phyloP scores from a whole-genome alignment of 2,888 invertebrate genomes.

The Dasypolia templi region DNA sequence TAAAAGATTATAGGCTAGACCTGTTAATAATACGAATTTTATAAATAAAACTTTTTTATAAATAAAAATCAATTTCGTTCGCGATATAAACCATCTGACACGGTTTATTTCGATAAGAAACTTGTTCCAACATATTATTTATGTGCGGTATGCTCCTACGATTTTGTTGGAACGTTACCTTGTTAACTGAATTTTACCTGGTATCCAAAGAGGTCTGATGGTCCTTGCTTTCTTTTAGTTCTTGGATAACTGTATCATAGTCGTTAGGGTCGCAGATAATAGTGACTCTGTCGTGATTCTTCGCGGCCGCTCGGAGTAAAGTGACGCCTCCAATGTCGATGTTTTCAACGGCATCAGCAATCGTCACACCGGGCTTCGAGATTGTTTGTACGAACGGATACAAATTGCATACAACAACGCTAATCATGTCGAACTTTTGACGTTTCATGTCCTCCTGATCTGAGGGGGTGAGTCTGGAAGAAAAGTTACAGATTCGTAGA shows the following conservation, averaged over 20 bases:
- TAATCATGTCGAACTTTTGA: slow-evolving; percentile 95
- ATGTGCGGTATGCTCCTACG: neutral
- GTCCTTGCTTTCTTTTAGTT: slow-evolving; percentile 91
- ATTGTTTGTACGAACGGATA: slow-evolving; percentile 98
- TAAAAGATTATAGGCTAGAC: slow-evolving; percentile 30
- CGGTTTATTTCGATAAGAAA: neutral
- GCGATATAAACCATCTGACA: neutral
- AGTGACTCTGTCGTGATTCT: slow-evolving; percentile 98
- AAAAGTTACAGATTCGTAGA: neutral
- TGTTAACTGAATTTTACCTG: slow-evolving; percentile 85
- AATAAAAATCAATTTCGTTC: no score
- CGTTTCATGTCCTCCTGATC: slow-evolving; percentile 95
- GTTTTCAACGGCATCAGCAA: slow-evolving; percentile 98
- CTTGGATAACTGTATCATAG: slow-evolving; percentile 94
- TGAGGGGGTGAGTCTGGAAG: slow-evolving; percentile 91
- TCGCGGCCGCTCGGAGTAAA: slow-evolving; percentile 98
- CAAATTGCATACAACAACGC: slow-evolving; percentile 98
- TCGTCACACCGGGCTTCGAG: slow-evolving; percentile 94
- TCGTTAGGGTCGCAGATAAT: slow-evolving; percentile 98
- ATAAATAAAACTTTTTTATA: slow-evolving; percentile 13
- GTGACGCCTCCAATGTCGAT: slow-evolving; percentile 99
- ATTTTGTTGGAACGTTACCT: neutral
- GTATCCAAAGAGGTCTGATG: slow-evolving; percentile 94
- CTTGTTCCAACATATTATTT: neutral
- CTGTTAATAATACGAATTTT: slow-evolving; percentile 39